Percentiles rank a stretch among this genome's conserved stretches.
Evolutionary conservation across 1,140 invertebrate genomes (phyloP).

Genomic region (Halesus radiatus): DNA sequence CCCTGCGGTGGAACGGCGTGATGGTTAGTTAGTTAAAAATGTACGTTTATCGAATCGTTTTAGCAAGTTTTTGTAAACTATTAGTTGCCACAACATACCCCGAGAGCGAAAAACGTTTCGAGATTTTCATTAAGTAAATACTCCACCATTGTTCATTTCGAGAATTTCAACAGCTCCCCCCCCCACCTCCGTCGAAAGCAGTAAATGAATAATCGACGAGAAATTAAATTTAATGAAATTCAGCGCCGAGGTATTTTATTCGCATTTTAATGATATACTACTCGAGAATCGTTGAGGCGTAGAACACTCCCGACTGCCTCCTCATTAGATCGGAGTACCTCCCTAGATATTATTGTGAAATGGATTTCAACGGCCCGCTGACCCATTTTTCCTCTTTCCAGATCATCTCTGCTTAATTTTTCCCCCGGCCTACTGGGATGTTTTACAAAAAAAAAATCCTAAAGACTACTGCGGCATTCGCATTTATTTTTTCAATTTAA

Average conservation of each 20-base stretch:
- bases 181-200: not conserved
- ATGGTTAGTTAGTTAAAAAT: too few species aligned
- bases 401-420: slow-evolving; percentile 5
- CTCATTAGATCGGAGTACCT: slow-evolving; percentile 1
- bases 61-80: not conserved
- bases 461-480: not conserved
- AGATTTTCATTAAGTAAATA: not conserved
- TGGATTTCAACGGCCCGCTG: not conserved
- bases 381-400: slow-evolving; percentile 30
- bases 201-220: slow-evolving; percentile 16
- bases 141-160: not conserved
- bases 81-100: not conserved
- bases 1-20: too few species aligned
- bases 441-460: not conserved
- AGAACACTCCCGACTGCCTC: slow-evolving; percentile 13
- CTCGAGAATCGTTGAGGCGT: slow-evolving; percentile 12
- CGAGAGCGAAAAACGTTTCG: not conserved
- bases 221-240: slow-evolving; percentile 23
- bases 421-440: not conserved
- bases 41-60: too few species aligned
- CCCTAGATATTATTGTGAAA: slow-evolving; percentile 8
- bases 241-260: slow-evolving; percentile 23
- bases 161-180: not conserved
- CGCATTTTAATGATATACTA: slow-evolving; percentile 31
- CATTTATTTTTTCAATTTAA: not conserved